phyloP scores from a whole-genome alignment of 1,140 invertebrate genomes.

The Fopius arisanus region DNA sequence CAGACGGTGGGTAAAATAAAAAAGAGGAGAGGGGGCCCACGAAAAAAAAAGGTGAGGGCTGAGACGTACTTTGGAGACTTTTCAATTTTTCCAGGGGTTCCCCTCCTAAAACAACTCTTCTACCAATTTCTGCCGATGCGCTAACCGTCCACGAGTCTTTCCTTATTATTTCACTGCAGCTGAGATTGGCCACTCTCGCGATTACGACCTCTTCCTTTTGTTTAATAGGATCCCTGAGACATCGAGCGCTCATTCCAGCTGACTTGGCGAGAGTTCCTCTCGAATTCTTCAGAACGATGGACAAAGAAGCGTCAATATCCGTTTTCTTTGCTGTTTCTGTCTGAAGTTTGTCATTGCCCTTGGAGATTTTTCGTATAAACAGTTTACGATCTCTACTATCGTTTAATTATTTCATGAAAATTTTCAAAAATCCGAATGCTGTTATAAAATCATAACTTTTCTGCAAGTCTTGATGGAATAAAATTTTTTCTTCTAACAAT shows the following conservation, averaged over 20 bases:
- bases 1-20: conserved; percentile 4
- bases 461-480: too few species aligned
- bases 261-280: not conserved
- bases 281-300: not conserved
- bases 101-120: not conserved
- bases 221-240: not conserved
- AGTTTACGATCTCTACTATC: too few species aligned
- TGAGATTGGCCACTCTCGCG: conserved; percentile 1
- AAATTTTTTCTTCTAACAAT: too few species aligned
- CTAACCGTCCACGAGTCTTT: not conserved
- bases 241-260: not conserved
- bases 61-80: not conserved
- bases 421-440: too few species aligned
- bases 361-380: too few species aligned
- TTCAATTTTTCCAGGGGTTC: not conserved
- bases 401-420: too few species aligned
- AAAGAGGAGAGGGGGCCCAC: not conserved
- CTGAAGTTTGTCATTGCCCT: too few species aligned
- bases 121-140: not conserved
- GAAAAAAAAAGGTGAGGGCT: not conserved
- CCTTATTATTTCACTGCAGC: not conserved
- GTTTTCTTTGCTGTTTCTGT: not conserved
- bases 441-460: too few species aligned
- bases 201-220: not conserved
- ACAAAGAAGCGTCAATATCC: not conserved